These are phyloP conservation scores for Callionymus lyra DNA, from an alignment of 2,113 vertebrate species.

Conservation along the genomic window DNA sequence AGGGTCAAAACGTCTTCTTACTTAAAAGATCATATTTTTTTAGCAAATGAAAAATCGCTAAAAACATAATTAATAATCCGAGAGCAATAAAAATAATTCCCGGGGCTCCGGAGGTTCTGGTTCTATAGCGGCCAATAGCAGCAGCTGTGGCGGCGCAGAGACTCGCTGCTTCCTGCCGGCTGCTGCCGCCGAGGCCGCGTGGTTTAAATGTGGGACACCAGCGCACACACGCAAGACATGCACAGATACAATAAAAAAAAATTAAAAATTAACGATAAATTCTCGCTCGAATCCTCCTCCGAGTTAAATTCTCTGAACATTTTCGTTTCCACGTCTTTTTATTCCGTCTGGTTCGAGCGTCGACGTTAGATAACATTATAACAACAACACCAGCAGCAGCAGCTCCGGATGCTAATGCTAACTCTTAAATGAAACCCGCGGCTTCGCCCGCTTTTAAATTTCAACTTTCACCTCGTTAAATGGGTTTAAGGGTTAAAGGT, in stretches of 20 bases:
- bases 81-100: no score
- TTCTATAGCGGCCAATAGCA: conserved; percentile 52
- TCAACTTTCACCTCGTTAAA: background rate
- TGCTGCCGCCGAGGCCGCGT: conserved; percentile 51
- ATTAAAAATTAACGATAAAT: no score
- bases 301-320: no score
- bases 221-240: conserved; percentile 10
- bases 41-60: no score
- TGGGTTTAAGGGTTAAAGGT: background rate
- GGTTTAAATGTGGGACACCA: conserved; percentile 64
- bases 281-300: no score
- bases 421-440: background rate
- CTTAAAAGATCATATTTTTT: no score
- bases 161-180: conserved; percentile 51
- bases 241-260: background rate
- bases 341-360: no score
- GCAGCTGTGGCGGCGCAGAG: conserved; percentile 33
- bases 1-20: no score
- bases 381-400: conserved; percentile 53
- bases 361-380: conserved; percentile 42
- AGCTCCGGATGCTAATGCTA: conserved; percentile 35
- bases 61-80: no score
- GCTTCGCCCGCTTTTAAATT: background rate
- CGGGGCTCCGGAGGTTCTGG: conserved; percentile 2
- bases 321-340: no score